These are phyloP conservation scores for Sepioteuthis lessoniana DNA, from an alignment of 2,888 invertebrate species.

Conservation along the genomic window DNA sequence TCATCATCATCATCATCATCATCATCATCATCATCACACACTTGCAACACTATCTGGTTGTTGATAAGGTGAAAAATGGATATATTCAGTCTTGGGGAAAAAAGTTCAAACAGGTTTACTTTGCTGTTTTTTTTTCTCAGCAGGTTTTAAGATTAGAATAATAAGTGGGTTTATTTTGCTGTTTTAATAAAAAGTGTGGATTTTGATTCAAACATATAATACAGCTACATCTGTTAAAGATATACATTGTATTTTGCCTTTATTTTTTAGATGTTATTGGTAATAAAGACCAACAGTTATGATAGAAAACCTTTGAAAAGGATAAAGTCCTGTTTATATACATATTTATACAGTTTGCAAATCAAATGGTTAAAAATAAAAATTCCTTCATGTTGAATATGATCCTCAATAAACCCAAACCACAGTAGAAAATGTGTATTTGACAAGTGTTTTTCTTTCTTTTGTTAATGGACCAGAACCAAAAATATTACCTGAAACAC, in stretches of 20 bases:
- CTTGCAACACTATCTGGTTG: not conserved
- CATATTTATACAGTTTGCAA: not conserved
- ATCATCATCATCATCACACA: too few species aligned
- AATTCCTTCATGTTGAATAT: constrained; percentile 2
- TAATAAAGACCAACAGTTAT: not conserved
- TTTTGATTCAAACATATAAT: not conserved
- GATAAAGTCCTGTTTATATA: not conserved
- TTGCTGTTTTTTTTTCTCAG: not conserved
- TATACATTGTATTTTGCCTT: not conserved
- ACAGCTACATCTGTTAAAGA: constrained; percentile 16
- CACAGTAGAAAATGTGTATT: not conserved
- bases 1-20: too few species aligned
- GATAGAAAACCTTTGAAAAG: not conserved
- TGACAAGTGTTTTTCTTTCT: not conserved
- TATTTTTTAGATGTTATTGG: not conserved
- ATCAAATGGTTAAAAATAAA: not conserved
- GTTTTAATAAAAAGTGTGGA: not conserved
- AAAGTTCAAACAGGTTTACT: not conserved
- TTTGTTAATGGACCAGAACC: not conserved
- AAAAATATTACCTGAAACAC: not conserved
- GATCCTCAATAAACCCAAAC: not conserved
- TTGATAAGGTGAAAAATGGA: constrained; percentile 21
- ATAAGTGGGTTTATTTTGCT: not conserved
- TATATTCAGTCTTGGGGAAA: not conserved
- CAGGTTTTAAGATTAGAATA: constrained; percentile 25